Conservation (phyloP, 2,113 vertebrate species). For the Mesembrinibis cayennensis region DNA sequence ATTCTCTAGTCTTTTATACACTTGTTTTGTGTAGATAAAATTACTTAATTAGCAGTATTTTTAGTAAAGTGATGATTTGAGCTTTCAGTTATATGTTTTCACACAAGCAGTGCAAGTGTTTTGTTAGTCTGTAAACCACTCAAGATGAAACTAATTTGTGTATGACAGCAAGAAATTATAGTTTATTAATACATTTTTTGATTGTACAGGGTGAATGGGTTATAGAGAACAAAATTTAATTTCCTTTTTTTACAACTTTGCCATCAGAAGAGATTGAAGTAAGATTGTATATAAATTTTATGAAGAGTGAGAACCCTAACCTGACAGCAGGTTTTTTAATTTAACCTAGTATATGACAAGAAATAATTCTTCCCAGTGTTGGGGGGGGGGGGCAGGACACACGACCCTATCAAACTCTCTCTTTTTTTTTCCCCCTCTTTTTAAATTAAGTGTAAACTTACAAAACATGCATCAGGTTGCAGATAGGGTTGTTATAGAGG, state of each 20-base stretch:
- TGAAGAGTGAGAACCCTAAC: background rate
- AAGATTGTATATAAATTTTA: background rate
- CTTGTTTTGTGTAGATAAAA: background rate
- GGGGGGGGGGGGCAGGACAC: no score
- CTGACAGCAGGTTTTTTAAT: background rate
- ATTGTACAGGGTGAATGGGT: background rate
- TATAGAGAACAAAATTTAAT: background rate
- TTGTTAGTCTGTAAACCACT: background rate
- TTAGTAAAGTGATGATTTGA: background rate
- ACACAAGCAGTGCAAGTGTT: background rate
- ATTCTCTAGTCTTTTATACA: background rate
- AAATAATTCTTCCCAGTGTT: background rate
- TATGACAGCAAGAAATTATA: background rate
- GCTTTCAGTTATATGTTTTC: background rate
- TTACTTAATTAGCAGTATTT: background rate
- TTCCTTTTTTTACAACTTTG: background rate
- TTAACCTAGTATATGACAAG: background rate
- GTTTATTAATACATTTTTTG: background rate
- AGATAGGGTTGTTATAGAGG: background rate
- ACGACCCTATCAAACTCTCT: background rate
- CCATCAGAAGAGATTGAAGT: background rate
- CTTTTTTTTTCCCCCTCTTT: background rate
- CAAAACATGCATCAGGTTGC: background rate
- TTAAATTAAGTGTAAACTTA: background rate
- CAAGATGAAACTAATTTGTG: background rate